Conservation (phyloP, 2,797 vertebrate genomes). For the Merluccius polli region DNA sequence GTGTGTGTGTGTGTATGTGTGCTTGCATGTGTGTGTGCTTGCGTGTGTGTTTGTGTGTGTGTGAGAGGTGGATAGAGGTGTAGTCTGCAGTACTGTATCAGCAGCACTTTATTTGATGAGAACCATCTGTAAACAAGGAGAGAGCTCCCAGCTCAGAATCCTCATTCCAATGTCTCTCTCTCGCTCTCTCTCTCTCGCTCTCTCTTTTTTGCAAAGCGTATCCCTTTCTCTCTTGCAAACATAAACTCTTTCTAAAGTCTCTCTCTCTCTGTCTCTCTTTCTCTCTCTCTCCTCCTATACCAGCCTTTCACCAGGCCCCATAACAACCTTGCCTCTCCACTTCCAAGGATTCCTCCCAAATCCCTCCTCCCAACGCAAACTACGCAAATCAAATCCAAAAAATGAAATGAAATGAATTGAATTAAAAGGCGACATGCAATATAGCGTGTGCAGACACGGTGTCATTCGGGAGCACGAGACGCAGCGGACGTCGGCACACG, state of each 20-base stretch:
- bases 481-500: not conserved
- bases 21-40: conserved; percentile 11
- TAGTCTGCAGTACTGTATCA: conserved; percentile 54
- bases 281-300: conserved; percentile 24
- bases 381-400: not conserved
- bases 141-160: conserved; percentile 35
- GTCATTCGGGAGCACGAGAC: not conserved
- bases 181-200: conserved; percentile 12
- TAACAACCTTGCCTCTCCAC: conserved; percentile 18
- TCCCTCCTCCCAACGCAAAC: conserved; percentile 32
- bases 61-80: conserved; percentile 53
- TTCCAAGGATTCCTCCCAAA: conserved; percentile 11
- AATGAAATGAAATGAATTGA: not conserved
- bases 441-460: conserved; percentile 16
- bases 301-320: conserved; percentile 16
- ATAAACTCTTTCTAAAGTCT: not conserved
- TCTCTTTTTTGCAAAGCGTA: not conserved
- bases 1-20: not conserved
- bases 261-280: conserved; percentile 3
- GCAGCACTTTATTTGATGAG: conserved; percentile 58
- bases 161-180: conserved; percentile 12
- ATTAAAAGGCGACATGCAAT: not conserved
- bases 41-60: conserved; percentile 28
- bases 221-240: not conserved
- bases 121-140: conserved; percentile 73